Evolutionary conservation across 2,797 vertebrate species (phyloP), one percentile per base, ranked within the genome.

Genomic region (Myotis vivesi): DNA sequence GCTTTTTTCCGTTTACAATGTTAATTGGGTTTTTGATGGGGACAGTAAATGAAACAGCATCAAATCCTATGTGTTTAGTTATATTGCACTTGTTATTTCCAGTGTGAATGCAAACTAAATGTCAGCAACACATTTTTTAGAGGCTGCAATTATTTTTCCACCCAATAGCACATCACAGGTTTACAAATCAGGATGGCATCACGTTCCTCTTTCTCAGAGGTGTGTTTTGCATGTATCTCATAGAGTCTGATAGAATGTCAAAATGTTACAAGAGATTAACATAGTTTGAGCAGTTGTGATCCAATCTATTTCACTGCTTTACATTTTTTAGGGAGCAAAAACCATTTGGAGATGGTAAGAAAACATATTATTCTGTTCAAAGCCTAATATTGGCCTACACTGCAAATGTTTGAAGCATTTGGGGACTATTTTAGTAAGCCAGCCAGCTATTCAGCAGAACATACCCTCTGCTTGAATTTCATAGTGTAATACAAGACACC

Each of bases 171-270:
- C 55, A 62, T 79, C 33, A 83, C 7, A 28, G 23, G 51, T 68
- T 79, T 88, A 44, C 12, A 81, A 84, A 75, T 38, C 20, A 41
- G 30, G n/a, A 73, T 20, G 30, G 22, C 36, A 71, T 62, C 36
- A 28, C 1, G n/a, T 53, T 89, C 12, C 6, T 68, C 30, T 57
- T 87, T 62, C 84, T 89, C 81, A 76, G 57, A 94, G 89, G n/a
- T 28, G 5, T n/a, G 68, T 92, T 90, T 89, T 30, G 53, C 95
- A 79, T 71, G 20, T 87, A 23, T 85, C 91, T 91, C 77, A 53
- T 17, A 82, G 76, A 75, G 82, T 80, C 87, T 91, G 38, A 80
- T 7, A 87, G n/a, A 86, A 83, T 64, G 44, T 83, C 77, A 91
- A 82, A 87, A 73, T 66, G 38, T 87, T 92, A 62, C 85, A 72